Percentiles rank a stretch among this genome's conserved stretches.
These are phyloP conservation scores for Asbolus verrucosus DNA, from an alignment of 1,140 invertebrate genomes.

Conservation along the genomic window DNA sequence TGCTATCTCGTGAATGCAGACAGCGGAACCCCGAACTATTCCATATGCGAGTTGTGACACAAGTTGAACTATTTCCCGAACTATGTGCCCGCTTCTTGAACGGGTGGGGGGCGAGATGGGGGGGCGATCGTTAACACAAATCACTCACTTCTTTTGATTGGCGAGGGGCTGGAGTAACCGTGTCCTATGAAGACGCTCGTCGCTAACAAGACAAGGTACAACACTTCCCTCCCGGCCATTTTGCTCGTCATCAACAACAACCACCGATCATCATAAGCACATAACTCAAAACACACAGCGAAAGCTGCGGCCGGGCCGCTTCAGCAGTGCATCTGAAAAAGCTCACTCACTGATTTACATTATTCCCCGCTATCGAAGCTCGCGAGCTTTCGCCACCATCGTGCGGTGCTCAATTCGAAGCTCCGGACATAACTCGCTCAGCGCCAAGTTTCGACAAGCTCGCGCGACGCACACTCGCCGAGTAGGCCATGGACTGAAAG, in stretches of 20 bases:
- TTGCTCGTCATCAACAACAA: slow-evolving; percentile 11
- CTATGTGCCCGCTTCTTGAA: not conserved
- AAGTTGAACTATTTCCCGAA: not conserved
- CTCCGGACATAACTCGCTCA: slow-evolving; percentile 7
- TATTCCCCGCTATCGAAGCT: slow-evolving; percentile 15
- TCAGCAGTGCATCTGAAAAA: not conserved
- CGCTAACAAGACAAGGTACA: slow-evolving; percentile 23
- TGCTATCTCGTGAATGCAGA: slow-evolving; percentile 25
- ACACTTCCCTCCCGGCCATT: slow-evolving; percentile 35
- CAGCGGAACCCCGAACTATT: too few relatives aligned
- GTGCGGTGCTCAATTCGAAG: slow-evolving; percentile 8
- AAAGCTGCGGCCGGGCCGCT: slow-evolving; percentile 17
- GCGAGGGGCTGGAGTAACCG: slow-evolving; percentile 37
- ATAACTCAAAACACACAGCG: slow-evolving; percentile 24
- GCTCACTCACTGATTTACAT: slow-evolving; percentile 28
- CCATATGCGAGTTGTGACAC: not conserved
- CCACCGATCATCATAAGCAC: slow-evolving; percentile 29
- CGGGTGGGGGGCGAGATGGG: too few relatives aligned
- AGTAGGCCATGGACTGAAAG: slow-evolving; percentile 34
- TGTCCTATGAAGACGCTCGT: slow-evolving; percentile 38
- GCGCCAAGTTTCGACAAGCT: not conserved
- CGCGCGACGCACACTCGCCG: slow-evolving; percentile 15
- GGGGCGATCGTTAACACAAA: too few relatives aligned
- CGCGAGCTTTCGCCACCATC: slow-evolving; percentile 31
- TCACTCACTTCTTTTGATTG: slow-evolving; percentile 42